These are phyloP conservation scores for Diabrotica balteata DNA, from an alignment of 2,888 invertebrate genomes.

Conservation along the genomic window DNA sequence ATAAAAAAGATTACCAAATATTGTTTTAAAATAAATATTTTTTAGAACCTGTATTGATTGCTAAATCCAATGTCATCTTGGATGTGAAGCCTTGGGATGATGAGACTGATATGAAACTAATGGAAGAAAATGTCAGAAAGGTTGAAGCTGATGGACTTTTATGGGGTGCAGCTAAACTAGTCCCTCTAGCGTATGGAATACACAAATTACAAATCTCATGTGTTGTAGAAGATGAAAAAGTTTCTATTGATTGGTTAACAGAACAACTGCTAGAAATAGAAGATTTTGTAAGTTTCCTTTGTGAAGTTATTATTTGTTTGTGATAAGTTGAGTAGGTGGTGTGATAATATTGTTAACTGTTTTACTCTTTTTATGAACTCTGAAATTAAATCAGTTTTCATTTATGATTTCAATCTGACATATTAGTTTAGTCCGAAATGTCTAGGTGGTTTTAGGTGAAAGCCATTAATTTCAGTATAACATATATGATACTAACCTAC, in stretches of 20 bases:
- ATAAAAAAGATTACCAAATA: background rate
- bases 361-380: too few species aligned
- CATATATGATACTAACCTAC: too few species aligned
- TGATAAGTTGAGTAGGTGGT: too few species aligned
- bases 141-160: constrained; percentile 85
- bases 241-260: constrained; percentile 85
- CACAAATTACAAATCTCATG: constrained; percentile 90
- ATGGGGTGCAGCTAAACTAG: constrained; percentile 93
- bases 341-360: too few species aligned
- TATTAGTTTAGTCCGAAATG: too few species aligned
- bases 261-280: constrained; percentile 86
- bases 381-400: background rate
- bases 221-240: constrained; percentile 96
- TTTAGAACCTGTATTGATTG: constrained; percentile 83
- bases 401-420: too few species aligned
- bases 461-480: too few species aligned
- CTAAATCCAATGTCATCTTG: constrained; percentile 92
- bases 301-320: too few species aligned
- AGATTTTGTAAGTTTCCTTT: constrained; percentile 71
- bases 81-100: constrained; percentile 95
- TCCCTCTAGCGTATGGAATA: constrained; percentile 91
- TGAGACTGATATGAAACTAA: constrained; percentile 87
- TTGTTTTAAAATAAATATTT: constrained; percentile 24
- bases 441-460: too few species aligned
- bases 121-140: constrained; percentile 82